Percentiles rank a stretch among this genome's conserved stretches.
Evolutionary conservation across 2,113 vertebrate species (phyloP).

Genomic region (Solenodon paradoxus): DNA sequence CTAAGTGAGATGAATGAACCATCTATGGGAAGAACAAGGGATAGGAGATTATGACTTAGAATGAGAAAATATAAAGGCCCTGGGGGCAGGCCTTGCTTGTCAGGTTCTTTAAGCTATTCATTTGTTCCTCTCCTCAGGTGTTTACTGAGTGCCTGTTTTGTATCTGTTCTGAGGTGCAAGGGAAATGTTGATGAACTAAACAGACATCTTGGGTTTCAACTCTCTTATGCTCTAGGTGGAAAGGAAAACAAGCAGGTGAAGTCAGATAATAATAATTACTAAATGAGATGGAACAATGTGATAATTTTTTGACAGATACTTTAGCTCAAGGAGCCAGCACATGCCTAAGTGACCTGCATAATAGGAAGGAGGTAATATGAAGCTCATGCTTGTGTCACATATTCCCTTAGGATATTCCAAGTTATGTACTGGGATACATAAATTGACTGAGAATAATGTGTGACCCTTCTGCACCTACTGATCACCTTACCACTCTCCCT

Average conservation of each 20-base stretch:
- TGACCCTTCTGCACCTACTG: neutral
- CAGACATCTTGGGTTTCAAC: neutral
- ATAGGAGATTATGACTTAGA: neutral
- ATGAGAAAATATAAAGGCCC: neutral
- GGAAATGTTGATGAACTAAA: neutral
- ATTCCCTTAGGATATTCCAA: neutral
- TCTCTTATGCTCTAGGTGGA: neutral
- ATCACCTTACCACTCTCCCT: neutral
- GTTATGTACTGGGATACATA: neutral
- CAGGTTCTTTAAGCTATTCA: neutral
- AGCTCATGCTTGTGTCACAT: neutral
- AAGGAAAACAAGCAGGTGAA: no score
- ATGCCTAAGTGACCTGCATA: neutral
- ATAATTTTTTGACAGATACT: neutral
- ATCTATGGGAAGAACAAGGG: neutral
- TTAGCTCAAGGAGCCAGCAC: neutral
- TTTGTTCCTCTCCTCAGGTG: neutral
- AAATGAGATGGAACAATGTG: neutral
- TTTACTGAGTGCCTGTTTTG: neutral
- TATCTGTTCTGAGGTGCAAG: neutral
- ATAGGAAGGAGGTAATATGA: neutral
- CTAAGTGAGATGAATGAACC: neutral
- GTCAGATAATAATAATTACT: no score
- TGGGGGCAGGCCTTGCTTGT: neutral
- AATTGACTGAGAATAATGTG: neutral